These are phyloP conservation scores for Drosophila austrosaltans DNA, from an alignment of 2,888 invertebrate genomes.

Conservation along the genomic window DNA sequence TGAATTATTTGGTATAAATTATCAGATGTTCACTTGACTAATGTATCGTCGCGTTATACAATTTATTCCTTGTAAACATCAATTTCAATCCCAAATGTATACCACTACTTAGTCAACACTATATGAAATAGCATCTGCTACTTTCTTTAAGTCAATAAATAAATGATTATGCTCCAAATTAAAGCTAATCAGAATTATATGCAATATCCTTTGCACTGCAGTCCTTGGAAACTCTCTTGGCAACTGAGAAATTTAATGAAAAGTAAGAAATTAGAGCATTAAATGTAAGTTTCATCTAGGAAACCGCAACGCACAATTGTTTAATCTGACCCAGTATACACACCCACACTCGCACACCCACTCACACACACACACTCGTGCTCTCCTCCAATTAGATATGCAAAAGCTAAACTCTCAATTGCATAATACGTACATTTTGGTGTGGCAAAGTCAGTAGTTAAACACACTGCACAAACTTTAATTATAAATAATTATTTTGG, in stretches of 20 bases:
- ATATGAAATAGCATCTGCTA: too few relatives aligned
- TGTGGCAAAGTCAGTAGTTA: slow-evolving; percentile 9
- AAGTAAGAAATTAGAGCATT: neutral
- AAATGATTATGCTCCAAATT: too few relatives aligned
- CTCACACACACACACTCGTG: neutral
- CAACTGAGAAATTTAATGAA: neutral
- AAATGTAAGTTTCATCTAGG: neutral
- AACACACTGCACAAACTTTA: slow-evolving; percentile 42
- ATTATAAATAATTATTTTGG: slow-evolving; percentile 61
- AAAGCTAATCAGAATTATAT: too few relatives aligned
- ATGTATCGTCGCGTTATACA: too few relatives aligned
- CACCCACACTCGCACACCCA: neutral
- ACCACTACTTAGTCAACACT: too few relatives aligned
- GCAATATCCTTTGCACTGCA: too few relatives aligned
- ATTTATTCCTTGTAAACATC: too few relatives aligned
- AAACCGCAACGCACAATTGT: slow-evolving; percentile 1
- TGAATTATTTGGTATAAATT: too few relatives aligned
- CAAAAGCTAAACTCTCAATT: slow-evolving; percentile 21
- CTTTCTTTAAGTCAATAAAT: too few relatives aligned
- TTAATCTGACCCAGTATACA: slow-evolving; percentile 1
- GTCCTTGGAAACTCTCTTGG: neutral
- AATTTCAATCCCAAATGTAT: too few relatives aligned
- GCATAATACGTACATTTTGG: slow-evolving; percentile 32
- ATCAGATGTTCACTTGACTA: too few relatives aligned
- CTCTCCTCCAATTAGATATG: slow-evolving; percentile 12